Percentiles rank a stretch among this genome's conserved stretches.
phyloP scores from a whole-genome alignment of 1,140 invertebrate species.

The Cepaea nemoralis region DNA sequence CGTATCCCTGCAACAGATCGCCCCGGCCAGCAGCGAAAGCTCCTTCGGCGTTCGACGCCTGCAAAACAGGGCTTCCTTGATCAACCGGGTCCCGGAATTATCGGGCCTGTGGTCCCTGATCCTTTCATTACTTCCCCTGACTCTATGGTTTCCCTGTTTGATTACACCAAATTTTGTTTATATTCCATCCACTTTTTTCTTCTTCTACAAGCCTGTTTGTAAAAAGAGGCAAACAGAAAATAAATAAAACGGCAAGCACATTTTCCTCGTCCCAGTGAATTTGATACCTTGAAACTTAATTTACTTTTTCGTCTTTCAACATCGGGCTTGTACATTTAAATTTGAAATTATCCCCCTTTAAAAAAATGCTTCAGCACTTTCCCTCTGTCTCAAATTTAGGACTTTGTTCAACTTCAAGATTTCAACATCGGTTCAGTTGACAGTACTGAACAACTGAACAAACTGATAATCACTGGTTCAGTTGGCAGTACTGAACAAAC shows the following conservation, averaged over 20 bases:
- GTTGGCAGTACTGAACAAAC: too few relatives aligned
- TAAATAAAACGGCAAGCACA: neutral
- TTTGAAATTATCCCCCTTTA: neutral
- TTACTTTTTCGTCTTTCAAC: neutral
- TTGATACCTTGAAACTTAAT: slow-evolving; percentile 4
- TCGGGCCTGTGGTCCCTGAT: slow-evolving; percentile 18
- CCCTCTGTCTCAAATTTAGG: too few relatives aligned
- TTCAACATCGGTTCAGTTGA: too few relatives aligned
- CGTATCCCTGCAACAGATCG: neutral
- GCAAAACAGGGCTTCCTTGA: slow-evolving; percentile 7
- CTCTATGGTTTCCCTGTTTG: slow-evolving; percentile 25
- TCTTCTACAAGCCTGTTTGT: neutral
- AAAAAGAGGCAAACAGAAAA: neutral
- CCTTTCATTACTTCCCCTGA: slow-evolving; percentile 29
- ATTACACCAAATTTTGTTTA: slow-evolving; percentile 35
- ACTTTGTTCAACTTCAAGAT: too few relatives aligned
- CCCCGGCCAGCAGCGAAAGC: neutral
- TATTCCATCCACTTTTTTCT: slow-evolving; percentile 8
- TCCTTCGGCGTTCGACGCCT: neutral
- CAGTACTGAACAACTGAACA: too few relatives aligned
- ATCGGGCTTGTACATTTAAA: neutral
- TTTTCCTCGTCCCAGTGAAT: neutral
- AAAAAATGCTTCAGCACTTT: too few relatives aligned
- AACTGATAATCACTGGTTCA: too few relatives aligned
- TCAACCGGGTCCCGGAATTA: neutral